Conservation (phyloP, 2,888 invertebrate genomes). For the Bruchidius siliquastri region DNA sequence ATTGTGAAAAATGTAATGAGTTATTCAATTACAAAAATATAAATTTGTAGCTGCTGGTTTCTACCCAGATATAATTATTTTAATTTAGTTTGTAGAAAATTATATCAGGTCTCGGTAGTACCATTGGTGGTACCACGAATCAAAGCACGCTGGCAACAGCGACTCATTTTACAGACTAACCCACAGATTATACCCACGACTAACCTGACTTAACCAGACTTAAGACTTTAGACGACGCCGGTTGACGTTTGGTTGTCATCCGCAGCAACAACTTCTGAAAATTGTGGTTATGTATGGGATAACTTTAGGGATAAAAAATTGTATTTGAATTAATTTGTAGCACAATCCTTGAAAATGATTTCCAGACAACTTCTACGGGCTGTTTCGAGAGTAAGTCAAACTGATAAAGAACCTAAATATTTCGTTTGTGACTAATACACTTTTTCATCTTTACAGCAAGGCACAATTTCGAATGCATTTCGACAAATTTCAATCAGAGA, state of each 20-base stretch:
- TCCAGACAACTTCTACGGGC: neutral
- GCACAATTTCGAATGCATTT: neutral
- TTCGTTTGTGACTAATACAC: neutral
- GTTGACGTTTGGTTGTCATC: neutral
- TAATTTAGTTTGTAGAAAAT: too few species aligned
- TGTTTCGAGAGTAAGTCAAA: neutral
- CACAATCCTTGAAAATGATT: neutral
- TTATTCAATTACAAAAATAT: too few species aligned
- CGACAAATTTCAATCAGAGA: slow-evolving; percentile 15
- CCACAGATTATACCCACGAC: too few species aligned
- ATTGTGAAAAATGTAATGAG: too few species aligned
- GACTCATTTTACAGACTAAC: too few species aligned
- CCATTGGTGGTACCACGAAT: too few species aligned
- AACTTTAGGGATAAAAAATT: neutral
- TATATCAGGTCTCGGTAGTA: too few species aligned
- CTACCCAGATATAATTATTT: too few species aligned
- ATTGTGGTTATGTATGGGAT: neutral
- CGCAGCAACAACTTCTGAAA: neutral
- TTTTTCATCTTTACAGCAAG: neutral
- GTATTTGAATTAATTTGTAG: neutral
- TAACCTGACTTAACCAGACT: too few species aligned
- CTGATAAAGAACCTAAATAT: neutral
- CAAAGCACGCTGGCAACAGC: too few species aligned
- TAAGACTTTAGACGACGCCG: too few species aligned
- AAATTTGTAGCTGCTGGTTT: too few species aligned